phyloP scores from a whole-genome alignment of 2,888 invertebrate genomes.

The Acleris holmiana region DNA sequence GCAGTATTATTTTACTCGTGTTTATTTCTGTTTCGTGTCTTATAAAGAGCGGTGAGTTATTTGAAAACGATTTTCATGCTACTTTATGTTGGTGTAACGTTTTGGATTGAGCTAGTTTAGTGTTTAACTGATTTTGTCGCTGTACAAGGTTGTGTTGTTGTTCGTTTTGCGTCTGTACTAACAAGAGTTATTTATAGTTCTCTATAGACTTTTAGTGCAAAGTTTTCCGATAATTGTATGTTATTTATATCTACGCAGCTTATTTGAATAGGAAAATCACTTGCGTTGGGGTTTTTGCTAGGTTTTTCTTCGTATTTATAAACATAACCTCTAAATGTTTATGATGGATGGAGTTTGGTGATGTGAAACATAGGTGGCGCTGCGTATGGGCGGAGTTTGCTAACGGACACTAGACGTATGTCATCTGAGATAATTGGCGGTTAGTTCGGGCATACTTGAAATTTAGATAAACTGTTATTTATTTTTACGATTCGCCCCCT shows the following conservation, averaged over 20 bases:
- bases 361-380: conserved; percentile 58
- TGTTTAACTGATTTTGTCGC: conserved; percentile 12
- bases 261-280: conserved; percentile 2
- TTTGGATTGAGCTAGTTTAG: conserved; percentile 9
- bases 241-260: not conserved
- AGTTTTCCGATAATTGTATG: not conserved
- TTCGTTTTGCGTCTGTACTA: conserved; percentile 46
- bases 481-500: conserved; percentile 50
- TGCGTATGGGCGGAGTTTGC: conserved; percentile 57
- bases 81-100: conserved; percentile 39
- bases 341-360: conserved; percentile 42
- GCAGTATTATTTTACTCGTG: conserved; percentile 41
- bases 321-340: conserved; percentile 62
- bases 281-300: conserved; percentile 5
- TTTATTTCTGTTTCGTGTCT: conserved; percentile 43
- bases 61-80: conserved; percentile 39
- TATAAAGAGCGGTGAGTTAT: conserved; percentile 59
- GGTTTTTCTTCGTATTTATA: conserved; percentile 28
- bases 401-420: conserved; percentile 56
- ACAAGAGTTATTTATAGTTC: conserved; percentile 30
- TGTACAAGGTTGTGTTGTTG: conserved; percentile 39
- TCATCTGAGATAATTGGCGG: conserved; percentile 58
- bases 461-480: conserved; percentile 60
- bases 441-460: conserved; percentile 55
- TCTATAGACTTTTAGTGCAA: conserved; percentile 18